Base-by-base conservation (phyloP, 2,797 vertebrate species). In the Choloepus didactylus region DNA sequence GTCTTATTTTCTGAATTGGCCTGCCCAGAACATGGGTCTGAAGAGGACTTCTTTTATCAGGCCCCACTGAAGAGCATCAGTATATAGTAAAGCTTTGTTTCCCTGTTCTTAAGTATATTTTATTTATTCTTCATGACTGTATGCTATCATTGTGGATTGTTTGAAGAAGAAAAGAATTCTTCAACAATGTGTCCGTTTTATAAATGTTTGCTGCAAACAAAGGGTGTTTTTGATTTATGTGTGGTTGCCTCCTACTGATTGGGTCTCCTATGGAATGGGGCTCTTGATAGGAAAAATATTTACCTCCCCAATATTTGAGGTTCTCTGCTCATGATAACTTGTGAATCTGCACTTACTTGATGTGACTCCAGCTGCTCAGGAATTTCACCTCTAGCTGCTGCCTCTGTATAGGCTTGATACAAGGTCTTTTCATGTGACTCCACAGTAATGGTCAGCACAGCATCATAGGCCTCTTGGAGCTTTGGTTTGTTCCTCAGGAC, bases 401-500 rank as follows among this genome's bases (percentile, higher is more conserved):
- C 99, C 31, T 98, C 98, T 27, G 92, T 92, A 84, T 99, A 99
- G 0, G 99, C 99, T 94, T 99, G 98, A 0, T 98, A 99, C 97
- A 99, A 99, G 19, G 98, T 99, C 98, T 98, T 97, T 31, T 98
- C 98, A 80, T 99, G 99, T 0, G 99, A 99, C n/a, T 98, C 98
- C 79, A 99, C 46, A 0, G 99, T 99, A 96, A 99, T 97, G 2
- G 99, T 99, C 91, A 99, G 98, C 89, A 99, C 99, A 3, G 99
- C 98, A 9, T 99, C 99, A 1, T 99, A 99, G 41, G 99, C 99
- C 97, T 99, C 97, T 86, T 91, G 97, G 92, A 99, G 98, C 85
- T 98, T 98, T 94, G 96, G 98, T 97, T 98, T 98, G 27, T 99
- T 99, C 91, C 98, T 98, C 59, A 99, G 98, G 29, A 98, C 16